A percentile compares a stretch with the other conserved stretches of the same genome.
These are phyloP conservation scores for Drosophila yooni DNA, from an alignment of 2,888 invertebrate genomes.

Conservation along the genomic window DNA sequence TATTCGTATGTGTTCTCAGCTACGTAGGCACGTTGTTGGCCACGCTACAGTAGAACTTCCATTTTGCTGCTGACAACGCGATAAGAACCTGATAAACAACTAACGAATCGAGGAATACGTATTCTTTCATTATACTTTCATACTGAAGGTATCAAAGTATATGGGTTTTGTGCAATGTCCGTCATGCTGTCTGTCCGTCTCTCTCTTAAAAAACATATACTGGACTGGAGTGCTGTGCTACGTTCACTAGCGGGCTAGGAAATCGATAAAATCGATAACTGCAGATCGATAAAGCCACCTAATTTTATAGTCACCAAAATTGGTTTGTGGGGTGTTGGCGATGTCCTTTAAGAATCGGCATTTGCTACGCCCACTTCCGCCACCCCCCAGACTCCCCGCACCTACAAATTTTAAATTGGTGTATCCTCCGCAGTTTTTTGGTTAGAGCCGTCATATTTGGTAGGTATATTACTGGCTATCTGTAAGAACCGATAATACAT, in stretches of 20 bases:
- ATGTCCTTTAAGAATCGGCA: not conserved
- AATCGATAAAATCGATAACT: not conserved
- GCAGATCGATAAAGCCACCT: too few relatives aligned
- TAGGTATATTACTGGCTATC: too few relatives aligned
- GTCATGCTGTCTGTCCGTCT: not conserved
- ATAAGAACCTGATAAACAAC: slow-evolving; percentile 18
- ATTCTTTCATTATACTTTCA: slow-evolving; percentile 18
- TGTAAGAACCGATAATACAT: too few relatives aligned
- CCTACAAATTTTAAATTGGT: too few relatives aligned
- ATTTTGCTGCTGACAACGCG: slow-evolving; percentile 19
- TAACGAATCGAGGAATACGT: not conserved
- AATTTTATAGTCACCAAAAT: not conserved
- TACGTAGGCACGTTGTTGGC: slow-evolving; percentile 33
- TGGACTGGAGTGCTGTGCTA: not conserved
- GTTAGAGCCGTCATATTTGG: too few relatives aligned
- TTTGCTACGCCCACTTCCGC: too few relatives aligned
- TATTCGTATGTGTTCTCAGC: slow-evolving; percentile 2
- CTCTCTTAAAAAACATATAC: not conserved
- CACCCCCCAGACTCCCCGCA: too few relatives aligned
- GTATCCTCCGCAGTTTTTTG: too few relatives aligned
- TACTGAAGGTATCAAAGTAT: not conserved
- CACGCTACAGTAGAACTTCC: slow-evolving; percentile 21
- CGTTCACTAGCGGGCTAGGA: not conserved
- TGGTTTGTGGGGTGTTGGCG: not conserved
- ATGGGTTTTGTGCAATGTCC: not conserved